Evolutionary conservation across 2,888 invertebrate genomes (phyloP).

Genomic region (Tetragnatha montana): DNA sequence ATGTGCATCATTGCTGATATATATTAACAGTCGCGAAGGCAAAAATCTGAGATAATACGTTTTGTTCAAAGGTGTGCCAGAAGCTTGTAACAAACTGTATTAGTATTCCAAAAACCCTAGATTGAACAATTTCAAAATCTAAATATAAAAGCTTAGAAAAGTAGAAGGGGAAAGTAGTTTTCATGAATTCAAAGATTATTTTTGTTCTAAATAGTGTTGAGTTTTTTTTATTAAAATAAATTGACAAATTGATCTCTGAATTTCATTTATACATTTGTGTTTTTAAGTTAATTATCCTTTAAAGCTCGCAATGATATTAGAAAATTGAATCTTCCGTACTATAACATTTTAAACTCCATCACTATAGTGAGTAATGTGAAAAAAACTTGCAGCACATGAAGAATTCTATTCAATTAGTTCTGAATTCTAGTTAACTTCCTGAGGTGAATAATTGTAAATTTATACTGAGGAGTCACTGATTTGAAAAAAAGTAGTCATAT

Average conservation of each 20-base stretch:
- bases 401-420: too few species aligned
- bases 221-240: not conserved
- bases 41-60: constrained; percentile 55
- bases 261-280: not conserved
- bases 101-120: constrained; percentile 10
- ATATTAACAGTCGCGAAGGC: constrained; percentile 53
- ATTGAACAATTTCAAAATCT: constrained; percentile 15
- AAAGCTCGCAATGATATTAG: not conserved
- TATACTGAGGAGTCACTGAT: too few species aligned
- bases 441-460: too few species aligned
- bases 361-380: too few species aligned
- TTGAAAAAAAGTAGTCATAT: too few species aligned
- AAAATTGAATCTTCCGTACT: not conserved
- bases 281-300: not conserved
- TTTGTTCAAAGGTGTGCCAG: constrained; percentile 54
- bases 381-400: too few species aligned
- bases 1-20: constrained; percentile 44
- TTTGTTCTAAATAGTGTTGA: not conserved
- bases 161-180: constrained; percentile 31
- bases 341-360: too few species aligned
- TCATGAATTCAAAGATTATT: not conserved
- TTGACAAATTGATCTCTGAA: not conserved
- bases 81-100: constrained; percentile 12
- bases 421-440: too few species aligned
- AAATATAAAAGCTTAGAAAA: constrained; percentile 54